Conservation (phyloP, 2,113 vertebrate species). For the Brachyhypopomus gauderio region DNA sequence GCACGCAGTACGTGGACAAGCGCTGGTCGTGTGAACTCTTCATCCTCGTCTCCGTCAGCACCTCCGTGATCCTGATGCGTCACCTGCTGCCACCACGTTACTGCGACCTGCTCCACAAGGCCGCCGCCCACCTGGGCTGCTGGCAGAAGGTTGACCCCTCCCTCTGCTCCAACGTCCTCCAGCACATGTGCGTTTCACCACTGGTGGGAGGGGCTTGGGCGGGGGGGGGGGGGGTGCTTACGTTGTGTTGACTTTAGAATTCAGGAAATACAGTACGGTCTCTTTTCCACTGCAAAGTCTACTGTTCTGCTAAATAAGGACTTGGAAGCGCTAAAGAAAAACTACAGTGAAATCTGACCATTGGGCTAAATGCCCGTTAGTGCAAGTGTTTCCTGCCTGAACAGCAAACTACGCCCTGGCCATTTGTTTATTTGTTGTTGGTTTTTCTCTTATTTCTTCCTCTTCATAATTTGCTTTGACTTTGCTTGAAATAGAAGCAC, state of each 20-base stretch:
- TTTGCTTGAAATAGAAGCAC: background rate
- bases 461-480: background rate
- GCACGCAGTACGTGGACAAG: slow-evolving; percentile 97
- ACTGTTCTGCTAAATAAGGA: no score
- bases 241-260: no score
- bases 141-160: slow-evolving; percentile 98
- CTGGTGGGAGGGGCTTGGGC: background rate
- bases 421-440: background rate
- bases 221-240: background rate
- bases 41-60: slow-evolving; percentile 94
- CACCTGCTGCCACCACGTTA: slow-evolving; percentile 92
- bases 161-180: slow-evolving; percentile 94
- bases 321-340: no score
- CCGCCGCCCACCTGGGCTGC: slow-evolving; percentile 94
- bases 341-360: no score
- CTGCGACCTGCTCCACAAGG: slow-evolving; percentile 96
- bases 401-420: no score
- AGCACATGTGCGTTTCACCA: slow-evolving; percentile 85
- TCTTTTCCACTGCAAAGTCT: no score
- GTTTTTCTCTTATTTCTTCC: background rate
- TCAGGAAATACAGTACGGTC: no score
- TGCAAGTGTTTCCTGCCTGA: no score
- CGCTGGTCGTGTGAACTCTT: slow-evolving; percentile 98
- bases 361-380: no score
- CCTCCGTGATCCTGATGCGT: slow-evolving; percentile 93